Percentiles rank a stretch among this genome's conserved stretches.
Conservation (phyloP, 2,888 invertebrate species). For the Trissolcus brochymenae region DNA sequence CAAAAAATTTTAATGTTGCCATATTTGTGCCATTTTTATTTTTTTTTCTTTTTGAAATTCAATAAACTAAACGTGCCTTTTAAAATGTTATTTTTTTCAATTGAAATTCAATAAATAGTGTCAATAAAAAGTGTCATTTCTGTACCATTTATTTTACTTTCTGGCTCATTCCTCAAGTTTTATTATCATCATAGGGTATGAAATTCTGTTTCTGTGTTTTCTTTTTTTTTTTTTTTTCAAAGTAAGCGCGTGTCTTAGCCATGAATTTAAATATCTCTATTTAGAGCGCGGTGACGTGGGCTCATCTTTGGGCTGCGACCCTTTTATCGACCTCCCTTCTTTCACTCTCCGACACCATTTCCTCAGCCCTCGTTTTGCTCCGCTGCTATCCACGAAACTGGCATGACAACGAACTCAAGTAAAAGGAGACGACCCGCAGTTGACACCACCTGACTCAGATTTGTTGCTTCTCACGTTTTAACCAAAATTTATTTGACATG, state of each 20-base stretch:
- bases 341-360: constrained; percentile 45
- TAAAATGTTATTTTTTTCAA: constrained; percentile 12
- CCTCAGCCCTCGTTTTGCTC: constrained; percentile 61
- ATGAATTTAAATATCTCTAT: constrained; percentile 76
- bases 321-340: constrained; percentile 57
- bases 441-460: constrained; percentile 76
- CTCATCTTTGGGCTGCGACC: constrained; percentile 49
- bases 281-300: constrained; percentile 70
- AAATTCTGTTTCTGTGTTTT: too few species aligned
- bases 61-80: constrained; percentile 6
- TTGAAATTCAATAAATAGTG: neutral
- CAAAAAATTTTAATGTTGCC: too few species aligned
- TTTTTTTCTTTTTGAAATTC: constrained; percentile 28
- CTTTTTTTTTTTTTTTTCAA: too few species aligned
- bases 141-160: too few species aligned
- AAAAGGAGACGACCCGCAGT: constrained; percentile 68
- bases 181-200: too few species aligned
- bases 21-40: constrained; percentile 18
- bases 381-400: constrained; percentile 64
- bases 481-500: constrained; percentile 76
- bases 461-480: constrained; percentile 76
- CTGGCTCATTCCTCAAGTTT: too few species aligned
- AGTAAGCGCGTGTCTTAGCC: constrained; percentile 67
- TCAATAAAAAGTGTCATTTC: too few species aligned
- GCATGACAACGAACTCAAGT: constrained; percentile 67